Percentiles rank a stretch among this genome's conserved stretches.
Conservation (phyloP, 2,888 invertebrate species). For the Allacma fusca region DNA sequence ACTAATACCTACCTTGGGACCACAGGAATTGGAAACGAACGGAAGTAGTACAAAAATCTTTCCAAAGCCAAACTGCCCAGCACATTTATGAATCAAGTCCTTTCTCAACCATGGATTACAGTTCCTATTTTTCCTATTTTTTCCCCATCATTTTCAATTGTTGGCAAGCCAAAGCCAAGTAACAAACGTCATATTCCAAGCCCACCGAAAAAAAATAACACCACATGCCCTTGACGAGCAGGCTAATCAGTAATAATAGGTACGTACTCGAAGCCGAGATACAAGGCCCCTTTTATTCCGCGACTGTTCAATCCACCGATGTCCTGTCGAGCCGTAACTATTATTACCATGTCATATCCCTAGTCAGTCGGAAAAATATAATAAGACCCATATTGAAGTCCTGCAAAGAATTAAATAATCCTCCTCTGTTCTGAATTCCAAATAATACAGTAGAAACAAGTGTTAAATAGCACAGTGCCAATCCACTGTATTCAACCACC, state of each 20-base stretch:
- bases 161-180: no score
- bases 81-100: no score
- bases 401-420: constrained; percentile 42
- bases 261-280: background rate
- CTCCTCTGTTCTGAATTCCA: constrained; percentile 27
- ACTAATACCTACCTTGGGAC: background rate
- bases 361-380: constrained; percentile 14
- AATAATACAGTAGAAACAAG: constrained; percentile 43
- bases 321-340: constrained; percentile 45
- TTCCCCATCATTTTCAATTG: no score
- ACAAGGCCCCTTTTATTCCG: background rate
- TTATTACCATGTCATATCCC: constrained; percentile 41
- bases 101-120: no score
- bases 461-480: constrained; percentile 46
- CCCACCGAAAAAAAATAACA: constrained; percentile 22
- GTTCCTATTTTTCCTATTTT: no score
- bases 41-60: no score
- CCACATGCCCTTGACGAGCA: constrained; percentile 22
- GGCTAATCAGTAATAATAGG: constrained; percentile 40
- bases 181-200: background rate
- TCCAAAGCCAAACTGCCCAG: no score
- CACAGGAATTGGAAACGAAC: background rate
- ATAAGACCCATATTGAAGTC: constrained; percentile 33
- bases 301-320: background rate
- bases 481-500: background rate